Conservation (phyloP, 2,113 vertebrate species). For the Ochotona princeps region DNA sequence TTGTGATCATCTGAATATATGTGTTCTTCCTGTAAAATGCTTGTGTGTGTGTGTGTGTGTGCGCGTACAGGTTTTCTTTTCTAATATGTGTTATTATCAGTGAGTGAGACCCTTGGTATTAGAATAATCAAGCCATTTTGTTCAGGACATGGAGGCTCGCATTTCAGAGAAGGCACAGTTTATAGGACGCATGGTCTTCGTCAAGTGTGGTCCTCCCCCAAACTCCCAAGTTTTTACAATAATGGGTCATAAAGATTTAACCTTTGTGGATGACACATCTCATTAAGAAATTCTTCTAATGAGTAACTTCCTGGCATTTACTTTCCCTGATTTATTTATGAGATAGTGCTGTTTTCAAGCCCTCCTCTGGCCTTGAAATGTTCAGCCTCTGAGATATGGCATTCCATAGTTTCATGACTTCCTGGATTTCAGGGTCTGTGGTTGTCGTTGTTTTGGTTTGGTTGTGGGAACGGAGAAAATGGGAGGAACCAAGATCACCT, state of each 20-base stretch:
- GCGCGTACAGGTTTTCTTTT: background rate
- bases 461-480: background rate
- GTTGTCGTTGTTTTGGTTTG: background rate
- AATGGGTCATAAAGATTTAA: background rate
- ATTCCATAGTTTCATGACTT: conserved; percentile 6
- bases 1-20: background rate
- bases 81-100: background rate
- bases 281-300: background rate
- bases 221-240: background rate
- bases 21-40: background rate
- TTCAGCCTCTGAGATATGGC: background rate
- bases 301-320: background rate
- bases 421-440: conserved; percentile 18
- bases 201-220: background rate
- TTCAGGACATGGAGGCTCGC: background rate
- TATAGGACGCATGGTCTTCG: background rate
- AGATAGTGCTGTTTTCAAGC: background rate
- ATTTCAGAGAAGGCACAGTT: background rate
- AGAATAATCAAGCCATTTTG: background rate
- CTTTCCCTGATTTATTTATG: background rate
- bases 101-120: background rate
- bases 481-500: background rate
- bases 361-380: background rate
- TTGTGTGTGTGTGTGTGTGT: background rate
- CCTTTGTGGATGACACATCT: background rate